phyloP scores from a whole-genome alignment of 2,797 vertebrate genomes.

The Urosaurus nigricauda region DNA sequence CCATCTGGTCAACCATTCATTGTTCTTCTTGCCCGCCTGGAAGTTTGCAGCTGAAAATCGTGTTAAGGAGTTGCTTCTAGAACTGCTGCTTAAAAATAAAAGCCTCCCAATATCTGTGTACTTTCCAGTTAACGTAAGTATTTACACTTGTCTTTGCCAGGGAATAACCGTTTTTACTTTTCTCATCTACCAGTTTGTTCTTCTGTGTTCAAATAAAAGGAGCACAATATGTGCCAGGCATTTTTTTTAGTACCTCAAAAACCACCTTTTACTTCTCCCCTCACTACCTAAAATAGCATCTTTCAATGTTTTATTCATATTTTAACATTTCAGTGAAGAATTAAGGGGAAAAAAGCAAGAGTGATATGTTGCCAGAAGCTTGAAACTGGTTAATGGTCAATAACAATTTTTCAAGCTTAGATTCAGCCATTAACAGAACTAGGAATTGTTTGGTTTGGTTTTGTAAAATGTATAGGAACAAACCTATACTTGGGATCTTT shows the following conservation, averaged over 20 bases:
- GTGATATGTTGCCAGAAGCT: conserved; percentile 25
- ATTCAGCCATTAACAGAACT: conserved; percentile 16
- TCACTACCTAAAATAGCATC: conserved; percentile 16
- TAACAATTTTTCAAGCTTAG: conserved; percentile 29
- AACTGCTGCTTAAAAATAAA: conserved; percentile 76
- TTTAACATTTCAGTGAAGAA: background rate
- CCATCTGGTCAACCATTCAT: conserved; percentile 91
- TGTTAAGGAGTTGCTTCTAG: conserved; percentile 81
- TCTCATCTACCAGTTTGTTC: conserved; percentile 22
- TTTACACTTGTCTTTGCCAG: conserved; percentile 62
- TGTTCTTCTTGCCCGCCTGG: conserved; percentile 84
- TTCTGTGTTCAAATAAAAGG: conserved; percentile 43
- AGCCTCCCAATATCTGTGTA: conserved; percentile 80
- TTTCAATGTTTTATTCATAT: conserved; percentile 8
- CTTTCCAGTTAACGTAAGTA: conserved; percentile 83
- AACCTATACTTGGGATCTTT: conserved; percentile 14
- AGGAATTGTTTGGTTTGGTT: background rate
- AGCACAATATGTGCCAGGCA: fast-evolving
- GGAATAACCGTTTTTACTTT: conserved; percentile 61
- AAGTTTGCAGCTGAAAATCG: conserved; percentile 83
- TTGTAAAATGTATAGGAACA: background rate
- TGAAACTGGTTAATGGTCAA: conserved; percentile 13
- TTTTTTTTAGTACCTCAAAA: conserved; percentile 40
- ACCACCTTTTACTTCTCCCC: background rate
- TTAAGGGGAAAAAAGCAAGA: conserved; percentile 18